A percentile compares a stretch with the other conserved stretches of the same genome.
These are phyloP conservation scores for Galleria mellonella DNA, from an alignment of 1,140 invertebrate genomes.

Conservation along the genomic window DNA sequence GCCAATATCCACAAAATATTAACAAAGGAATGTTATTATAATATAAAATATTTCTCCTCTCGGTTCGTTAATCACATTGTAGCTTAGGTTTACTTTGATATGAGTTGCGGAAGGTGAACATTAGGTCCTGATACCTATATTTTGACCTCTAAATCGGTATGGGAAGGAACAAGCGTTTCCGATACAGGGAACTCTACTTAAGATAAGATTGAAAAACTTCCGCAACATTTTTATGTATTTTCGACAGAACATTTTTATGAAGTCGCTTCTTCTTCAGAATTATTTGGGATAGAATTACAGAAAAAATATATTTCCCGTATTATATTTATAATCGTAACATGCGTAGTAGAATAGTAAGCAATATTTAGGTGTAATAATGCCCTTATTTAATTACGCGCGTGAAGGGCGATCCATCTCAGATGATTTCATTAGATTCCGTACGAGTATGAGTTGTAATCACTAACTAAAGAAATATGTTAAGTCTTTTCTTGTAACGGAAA, in stretches of 20 bases:
- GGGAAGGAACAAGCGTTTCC: slow-evolving; percentile 1
- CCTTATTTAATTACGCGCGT: neutral
- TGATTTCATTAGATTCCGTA: neutral
- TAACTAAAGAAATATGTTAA: no score
- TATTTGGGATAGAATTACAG: neutral
- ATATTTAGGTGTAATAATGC: neutral
- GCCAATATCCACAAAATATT: no score
- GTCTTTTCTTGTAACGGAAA: no score
- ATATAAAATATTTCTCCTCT: no score
- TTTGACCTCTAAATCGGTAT: neutral
- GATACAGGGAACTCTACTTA: slow-evolving; percentile 2
- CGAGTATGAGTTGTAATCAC: no score
- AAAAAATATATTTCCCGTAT: neutral
- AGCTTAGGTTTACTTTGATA: no score
- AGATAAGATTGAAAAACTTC: slow-evolving; percentile 25
- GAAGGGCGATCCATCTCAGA: slow-evolving; percentile 1
- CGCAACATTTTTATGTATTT: slow-evolving; percentile 17
- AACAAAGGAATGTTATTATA: no score
- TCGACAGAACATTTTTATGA: slow-evolving; percentile 12
- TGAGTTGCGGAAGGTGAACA: no score
- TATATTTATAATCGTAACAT: neutral
- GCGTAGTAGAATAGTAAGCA: neutral
- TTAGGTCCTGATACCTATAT: neutral
- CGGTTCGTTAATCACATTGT: no score
- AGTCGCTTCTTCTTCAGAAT: slow-evolving; percentile 7